Evolutionary conservation across 2,888 invertebrate species (phyloP), one percentile per base, ranked within the genome.

Genomic region (Iselma pallidipennis): DNA sequence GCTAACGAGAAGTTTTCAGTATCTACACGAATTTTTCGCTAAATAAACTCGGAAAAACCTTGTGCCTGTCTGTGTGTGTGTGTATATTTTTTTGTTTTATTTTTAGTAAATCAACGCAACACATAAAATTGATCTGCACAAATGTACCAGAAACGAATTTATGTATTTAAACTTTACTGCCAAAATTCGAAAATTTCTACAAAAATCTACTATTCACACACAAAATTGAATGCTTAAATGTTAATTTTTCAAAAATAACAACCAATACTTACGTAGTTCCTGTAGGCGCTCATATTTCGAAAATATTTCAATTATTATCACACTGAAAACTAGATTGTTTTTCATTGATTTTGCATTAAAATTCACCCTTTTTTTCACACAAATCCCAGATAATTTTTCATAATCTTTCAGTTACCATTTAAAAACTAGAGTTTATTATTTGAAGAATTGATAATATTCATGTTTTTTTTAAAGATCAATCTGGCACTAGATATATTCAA

Each of bases 201-300:
- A n/a, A n/a, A n/a, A n/a, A n/a, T n/a, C n/a, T n/a, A n/a, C n/a
- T n/a, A n/a, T n/a, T n/a, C n/a, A n/a, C n/a, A n/a, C n/a, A n/a
- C n/a, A n/a, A n/a, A n/a, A n/a, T n/a, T n/a, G n/a, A n/a, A n/a
- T n/a, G n/a, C n/a, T n/a, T n/a, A 2, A 23, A 49, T 49, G 12
- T n/a, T 5, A 6, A 37, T 26, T 49, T 51, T 53, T 12, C 19
- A 42, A 25, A 7, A 56, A 31, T 10, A 29, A 48, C 51, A 51
- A 16, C 29, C 58, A 55, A 55, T 65, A 74, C 74, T 74, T 70
- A 74, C 74, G 67, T 74, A 74, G 68, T 71, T 74, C 58, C 72
- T 68, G 62, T 71, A 74, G 67, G 69, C 68, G 60, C 75, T 75
- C 75, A 75, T 75, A 62, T 66, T 71, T 68, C 61, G 50, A 59